phyloP scores from a whole-genome alignment of 2,888 invertebrate species.

The Resseliella maxima region DNA sequence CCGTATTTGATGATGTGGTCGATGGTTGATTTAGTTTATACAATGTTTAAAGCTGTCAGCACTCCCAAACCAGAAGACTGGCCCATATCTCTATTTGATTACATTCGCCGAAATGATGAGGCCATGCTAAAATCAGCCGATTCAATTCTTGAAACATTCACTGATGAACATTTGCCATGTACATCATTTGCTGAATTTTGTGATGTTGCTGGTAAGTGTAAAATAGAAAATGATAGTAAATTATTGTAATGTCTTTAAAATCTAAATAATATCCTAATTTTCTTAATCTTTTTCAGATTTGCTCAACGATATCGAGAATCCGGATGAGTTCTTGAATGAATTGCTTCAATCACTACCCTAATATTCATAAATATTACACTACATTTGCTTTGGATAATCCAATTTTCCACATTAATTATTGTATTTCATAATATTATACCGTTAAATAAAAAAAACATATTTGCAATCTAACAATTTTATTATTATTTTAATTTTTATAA shows the following conservation, averaged over 20 bases:
- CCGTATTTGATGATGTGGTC: constrained; percentile 87
- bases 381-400: background rate
- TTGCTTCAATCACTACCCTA: constrained; percentile 63
- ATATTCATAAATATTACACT: constrained; percentile 14
- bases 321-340: constrained; percentile 65
- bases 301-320: constrained; percentile 65
- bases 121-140: constrained; percentile 88
- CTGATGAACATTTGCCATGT: constrained; percentile 90
- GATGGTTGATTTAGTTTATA: constrained; percentile 85
- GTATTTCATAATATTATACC: background rate
- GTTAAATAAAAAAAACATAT: background rate
- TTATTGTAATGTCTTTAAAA: background rate
- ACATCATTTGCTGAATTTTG: constrained; percentile 91
- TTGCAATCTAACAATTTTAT: background rate
- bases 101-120: constrained; percentile 94
- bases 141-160: constrained; percentile 81
- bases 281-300: constrained; percentile 62
- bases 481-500: background rate
- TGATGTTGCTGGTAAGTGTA: constrained; percentile 80
- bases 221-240: background rate
- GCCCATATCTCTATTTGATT: constrained; percentile 90
- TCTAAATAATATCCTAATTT: background rate
- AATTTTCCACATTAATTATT: background rate
- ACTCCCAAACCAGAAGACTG: constrained; percentile 85
- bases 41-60: constrained; percentile 85